Evolutionary conservation across 2,888 invertebrate genomes (phyloP).

Genomic region (Noctua comes): DNA sequence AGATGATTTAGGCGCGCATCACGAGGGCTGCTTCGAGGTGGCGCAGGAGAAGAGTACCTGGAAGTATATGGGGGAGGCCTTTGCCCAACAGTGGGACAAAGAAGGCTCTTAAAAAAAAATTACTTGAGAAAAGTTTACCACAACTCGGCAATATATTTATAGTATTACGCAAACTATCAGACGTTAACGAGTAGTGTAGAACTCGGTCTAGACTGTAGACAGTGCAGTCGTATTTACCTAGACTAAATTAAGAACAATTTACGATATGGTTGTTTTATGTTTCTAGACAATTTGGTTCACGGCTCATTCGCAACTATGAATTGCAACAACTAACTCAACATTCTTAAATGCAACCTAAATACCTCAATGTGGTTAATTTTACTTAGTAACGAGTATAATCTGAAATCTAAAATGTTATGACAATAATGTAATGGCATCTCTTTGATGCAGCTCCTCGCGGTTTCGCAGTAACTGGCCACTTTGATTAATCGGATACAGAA

Average conservation of each 20-base stretch:
- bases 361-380: constrained; percentile 57
- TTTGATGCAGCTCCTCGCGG: constrained; percentile 50
- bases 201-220: constrained; percentile 71
- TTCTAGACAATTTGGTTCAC: constrained; percentile 85
- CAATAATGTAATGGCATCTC: constrained; percentile 51
- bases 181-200: constrained; percentile 72
- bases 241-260: constrained; percentile 86
- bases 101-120: too few species aligned
- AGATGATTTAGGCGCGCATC: too few species aligned
- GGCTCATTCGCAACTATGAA: constrained; percentile 79
- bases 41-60: too few species aligned
- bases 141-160: constrained; percentile 55
- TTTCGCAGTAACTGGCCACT: constrained; percentile 30
- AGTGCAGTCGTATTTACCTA: constrained; percentile 75
- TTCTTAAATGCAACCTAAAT: constrained; percentile 74
- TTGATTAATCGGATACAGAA: constrained; percentile 35
- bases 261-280: constrained; percentile 85
- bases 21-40: too few species aligned
- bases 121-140: constrained; percentile 48
- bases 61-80: too few species aligned
- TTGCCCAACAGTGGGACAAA: too few species aligned
- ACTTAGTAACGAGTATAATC: constrained; percentile 53
- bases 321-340: constrained; percentile 71
- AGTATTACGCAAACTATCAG: constrained; percentile 67
- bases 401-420: constrained; percentile 56